Evolutionary conservation across 2,113 vertebrate species (phyloP).

Genomic region (Nycticebus coucang): DNA sequence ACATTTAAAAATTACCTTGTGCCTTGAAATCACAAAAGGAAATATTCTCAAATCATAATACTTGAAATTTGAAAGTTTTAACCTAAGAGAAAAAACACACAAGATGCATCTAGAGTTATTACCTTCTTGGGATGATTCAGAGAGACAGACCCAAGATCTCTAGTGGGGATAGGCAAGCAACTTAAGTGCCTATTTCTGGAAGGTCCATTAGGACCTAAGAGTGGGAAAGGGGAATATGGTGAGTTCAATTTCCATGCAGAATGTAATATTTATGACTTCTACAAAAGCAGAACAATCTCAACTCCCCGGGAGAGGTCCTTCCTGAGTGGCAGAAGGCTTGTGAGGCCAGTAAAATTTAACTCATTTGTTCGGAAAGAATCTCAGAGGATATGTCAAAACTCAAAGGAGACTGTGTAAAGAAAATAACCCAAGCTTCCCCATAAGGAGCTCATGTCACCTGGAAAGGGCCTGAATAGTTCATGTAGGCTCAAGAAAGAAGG

Average conservation of each 20-base stretch:
- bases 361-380: not conserved
- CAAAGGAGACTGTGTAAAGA: not conserved
- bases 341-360: not conserved
- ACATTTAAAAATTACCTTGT: not conserved
- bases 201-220: not conserved
- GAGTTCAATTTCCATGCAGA: not conserved
- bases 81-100: not conserved
- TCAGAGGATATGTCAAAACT: conserved; percentile 39
- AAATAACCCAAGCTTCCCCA: not conserved
- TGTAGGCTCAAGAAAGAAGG: not conserved
- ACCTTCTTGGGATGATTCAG: not conserved
- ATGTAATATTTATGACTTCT: not conserved
- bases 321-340: not conserved
- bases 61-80: conserved; percentile 3
- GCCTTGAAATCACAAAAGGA: conserved; percentile 22
- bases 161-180: not conserved
- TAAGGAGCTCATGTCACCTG: not conserved
- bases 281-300: not conserved
- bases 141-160: not conserved
- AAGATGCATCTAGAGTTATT: not conserved
- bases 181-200: not conserved
- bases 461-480: not conserved
- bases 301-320: not conserved
- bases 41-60: not conserved
- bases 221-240: not conserved